Evolutionary conservation across 2,113 vertebrate species (phyloP).

Genomic region (Calonectris borealis): DNA sequence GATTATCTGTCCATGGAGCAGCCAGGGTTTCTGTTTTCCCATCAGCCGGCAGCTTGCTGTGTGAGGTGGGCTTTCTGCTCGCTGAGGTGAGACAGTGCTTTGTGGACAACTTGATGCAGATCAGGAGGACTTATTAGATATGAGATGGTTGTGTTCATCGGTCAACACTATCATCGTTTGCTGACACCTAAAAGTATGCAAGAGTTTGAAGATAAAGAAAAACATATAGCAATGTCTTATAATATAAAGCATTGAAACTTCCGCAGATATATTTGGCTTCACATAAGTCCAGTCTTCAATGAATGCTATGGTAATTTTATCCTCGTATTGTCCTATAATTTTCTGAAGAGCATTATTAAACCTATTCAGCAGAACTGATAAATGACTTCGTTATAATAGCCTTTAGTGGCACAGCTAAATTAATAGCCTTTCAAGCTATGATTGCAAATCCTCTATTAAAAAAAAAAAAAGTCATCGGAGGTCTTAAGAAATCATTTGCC

Average conservation of each 20-base stretch:
- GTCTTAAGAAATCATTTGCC: not conserved
- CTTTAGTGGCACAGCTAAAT: not conserved
- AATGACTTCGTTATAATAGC: constrained; percentile 5
- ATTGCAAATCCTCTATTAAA: constrained; percentile 6
- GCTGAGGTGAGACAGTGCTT: rapidly evolving
- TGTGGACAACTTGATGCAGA: not conserved
- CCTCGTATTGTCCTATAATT: not conserved
- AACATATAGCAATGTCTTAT: not conserved
- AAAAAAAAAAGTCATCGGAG: not conserved
- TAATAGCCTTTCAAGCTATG: constrained; percentile 3
- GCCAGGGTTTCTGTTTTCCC: not conserved
- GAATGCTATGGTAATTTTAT: not conserved
- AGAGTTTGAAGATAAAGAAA: not conserved
- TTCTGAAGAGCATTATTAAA: constrained; percentile 8
- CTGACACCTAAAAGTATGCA: not conserved
- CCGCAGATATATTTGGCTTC: not conserved
- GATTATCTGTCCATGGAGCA: not conserved
- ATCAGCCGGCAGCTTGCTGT: not conserved
- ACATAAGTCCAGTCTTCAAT: not conserved
- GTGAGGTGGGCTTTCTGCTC: not conserved
- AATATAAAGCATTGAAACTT: not conserved
- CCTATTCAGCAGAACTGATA: constrained; percentile 33
- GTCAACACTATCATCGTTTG: rapidly evolving
- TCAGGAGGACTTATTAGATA: rapidly evolving
- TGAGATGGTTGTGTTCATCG: not conserved